Evolutionary conservation across 2,888 invertebrate species (phyloP), one percentile per base, ranked within the genome.

Genomic region (Lissonota sp.): DNA sequence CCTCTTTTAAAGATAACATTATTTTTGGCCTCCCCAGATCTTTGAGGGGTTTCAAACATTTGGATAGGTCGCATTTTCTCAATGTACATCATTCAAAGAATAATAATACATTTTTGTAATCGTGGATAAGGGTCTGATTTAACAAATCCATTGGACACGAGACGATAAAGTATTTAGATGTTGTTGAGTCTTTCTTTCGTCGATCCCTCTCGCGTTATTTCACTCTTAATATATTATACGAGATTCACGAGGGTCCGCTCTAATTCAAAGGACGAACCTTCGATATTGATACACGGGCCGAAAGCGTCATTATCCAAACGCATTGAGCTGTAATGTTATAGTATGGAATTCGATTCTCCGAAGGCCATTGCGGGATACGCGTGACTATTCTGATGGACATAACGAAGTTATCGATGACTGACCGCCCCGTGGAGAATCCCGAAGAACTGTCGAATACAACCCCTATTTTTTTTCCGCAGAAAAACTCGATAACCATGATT

Each of bases 381-480:
- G 72, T 66, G 44, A 14, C 58, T 71, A 37, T 40, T 69, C 44
- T 44, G 69, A 64, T 57, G 86, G 86, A 88, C 86, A 84, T 87
- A 90, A 90, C 86, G 76, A 87, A 82, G 80, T 90, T 90, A 90
- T 82, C 84, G 86, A 87, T 87, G 87, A 90, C 90, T 71, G 71
- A 39, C 83, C 79, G 63, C 44, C 85, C 90, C 88, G 85, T 87
- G 71, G 89, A 87, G 90, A 90, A 89, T 89, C 85, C 63, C 82
- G 77, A 83, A 82, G 84, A 73, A 82, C 88, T 87, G 89, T 88
- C 86, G 86, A 88, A 87, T 81, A 66, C 84, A 82, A 85, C 85
- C 87, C 87, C 81, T 76, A 55, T 72, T 60, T 80, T 60, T n/a
- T 26, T 26, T 3, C 46, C 64, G 12, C 10, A 26, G 51, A 76